Evolutionary conservation across 2,888 invertebrate species (phyloP), one percentile per base, ranked within the genome.

Genomic region (Isoperla grammatica): DNA sequence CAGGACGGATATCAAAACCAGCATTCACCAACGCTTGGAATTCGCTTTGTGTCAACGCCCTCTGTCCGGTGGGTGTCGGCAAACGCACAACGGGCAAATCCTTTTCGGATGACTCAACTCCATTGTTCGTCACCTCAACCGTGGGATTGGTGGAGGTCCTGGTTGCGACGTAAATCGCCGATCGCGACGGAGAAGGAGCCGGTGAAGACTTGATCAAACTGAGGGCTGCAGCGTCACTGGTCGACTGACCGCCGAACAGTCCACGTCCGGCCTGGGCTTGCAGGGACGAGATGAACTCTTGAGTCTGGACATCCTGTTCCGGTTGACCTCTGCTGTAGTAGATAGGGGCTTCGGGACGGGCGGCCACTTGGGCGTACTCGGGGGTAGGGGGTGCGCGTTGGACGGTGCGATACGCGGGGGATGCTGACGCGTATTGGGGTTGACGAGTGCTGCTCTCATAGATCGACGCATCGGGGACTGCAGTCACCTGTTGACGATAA

Each of bases 31-130:
- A 61, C 2, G 64, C 63, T 22, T 64, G 60, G 13, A 64, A 50
- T 40, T 66, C 65, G 17, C 57, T 54, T 19, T 61, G 61, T 3
- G 65, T 65, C 22, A 66, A 59, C 8, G 65, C 63, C 4, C 65
- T 45, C 40, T 66, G 64, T 5, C 63, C 63, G 29, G 63, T 17
- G 0, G 65, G 64, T 2, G 61, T 62, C 13, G 65, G 65, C 8
- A 66, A 55, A 22, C 61, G 61, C 19, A 66, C 61, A 0, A 63
- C 54, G 2, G 64, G 64, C 1, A 65, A n/a, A 9, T 37, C 57
- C 1, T 45, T 46, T 2, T 48, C 54, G 19, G 54, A 50, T 15
- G 2, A 22, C 6, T 54, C 46, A 5, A 37, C 12, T 9, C 56
- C 60, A 1, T 63, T 59, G 5, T 49, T 29, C n/a, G 49, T 50